Evolutionary conservation across 23 tunicate species (phyloP).

Genomic region (Diplosoma virens): DNA sequence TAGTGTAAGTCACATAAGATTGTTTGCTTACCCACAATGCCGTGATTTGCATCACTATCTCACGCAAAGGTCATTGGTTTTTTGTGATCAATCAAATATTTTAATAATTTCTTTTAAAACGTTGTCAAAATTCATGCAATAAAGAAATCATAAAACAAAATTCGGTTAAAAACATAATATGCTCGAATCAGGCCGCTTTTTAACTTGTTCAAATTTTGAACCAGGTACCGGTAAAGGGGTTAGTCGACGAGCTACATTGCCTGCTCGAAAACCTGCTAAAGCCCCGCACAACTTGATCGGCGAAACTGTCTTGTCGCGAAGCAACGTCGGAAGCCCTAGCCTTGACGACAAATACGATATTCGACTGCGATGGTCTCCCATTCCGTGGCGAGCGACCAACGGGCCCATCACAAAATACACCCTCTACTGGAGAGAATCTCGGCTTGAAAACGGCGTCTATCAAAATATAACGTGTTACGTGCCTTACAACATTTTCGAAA

Average conservation of each 20-base stretch:
- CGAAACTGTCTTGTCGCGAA: slow-evolving; percentile 14
- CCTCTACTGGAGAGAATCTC: slow-evolving; percentile 44
- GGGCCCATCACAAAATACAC: slow-evolving; percentile 59
- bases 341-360: slow-evolving; percentile 25
- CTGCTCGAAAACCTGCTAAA: slow-evolving; percentile 45
- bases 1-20: no score
- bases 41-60: no score
- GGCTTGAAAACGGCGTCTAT: slow-evolving; percentile 1
- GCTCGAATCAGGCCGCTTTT: no score
- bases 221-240: no score
- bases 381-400: slow-evolving; percentile 45
- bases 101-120: no score
- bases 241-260: slow-evolving; percentile 15
- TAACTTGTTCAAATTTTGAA: no score
- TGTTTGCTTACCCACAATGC: no score
- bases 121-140: no score
- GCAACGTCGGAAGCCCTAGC: neutral
- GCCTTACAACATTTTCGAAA: slow-evolving; percentile 28
- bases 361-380: slow-evolving; percentile 47
- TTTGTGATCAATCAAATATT: no score
- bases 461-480: neutral
- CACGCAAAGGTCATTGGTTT: no score
- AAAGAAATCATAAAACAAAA: no score
- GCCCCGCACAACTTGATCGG: slow-evolving; percentile 62
- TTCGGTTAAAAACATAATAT: no score